A percentile compares a stretch with the other conserved stretches of the same genome.
Evolutionary conservation across 2,888 invertebrate species (phyloP).

Genomic region (Scotopteryx bipunctaria): DNA sequence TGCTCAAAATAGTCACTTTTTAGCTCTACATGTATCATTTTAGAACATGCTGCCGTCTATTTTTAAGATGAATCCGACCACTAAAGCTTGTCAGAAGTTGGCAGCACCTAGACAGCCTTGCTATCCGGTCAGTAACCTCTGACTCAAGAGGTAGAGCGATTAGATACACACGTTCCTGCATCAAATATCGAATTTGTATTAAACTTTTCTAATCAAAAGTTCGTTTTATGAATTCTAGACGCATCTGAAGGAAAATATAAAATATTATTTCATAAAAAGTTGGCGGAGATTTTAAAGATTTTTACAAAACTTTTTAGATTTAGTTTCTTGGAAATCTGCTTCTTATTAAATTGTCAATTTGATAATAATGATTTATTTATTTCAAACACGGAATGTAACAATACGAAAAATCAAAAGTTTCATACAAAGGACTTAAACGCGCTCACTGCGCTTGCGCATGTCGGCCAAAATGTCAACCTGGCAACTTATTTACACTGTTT

Average conservation of each 20-base stretch:
- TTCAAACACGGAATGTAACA: background rate
- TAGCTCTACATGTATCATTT: too few species aligned
- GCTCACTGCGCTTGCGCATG: constrained; percentile 42
- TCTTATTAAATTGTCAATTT: too few species aligned
- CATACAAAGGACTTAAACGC: constrained; percentile 62
- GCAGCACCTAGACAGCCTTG: constrained; percentile 36
- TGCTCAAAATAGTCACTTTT: too few species aligned
- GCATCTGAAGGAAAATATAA: constrained; percentile 14
- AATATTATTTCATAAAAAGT: too few species aligned
- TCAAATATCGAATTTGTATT: constrained; percentile 27
- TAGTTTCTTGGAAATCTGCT: too few species aligned
- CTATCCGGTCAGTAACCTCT: constrained; percentile 31
- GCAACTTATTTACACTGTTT: too few species aligned
- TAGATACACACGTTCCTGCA: constrained; percentile 35
- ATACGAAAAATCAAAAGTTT: background rate
- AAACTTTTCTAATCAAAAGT: constrained; percentile 35
- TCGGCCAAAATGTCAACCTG: constrained; percentile 17
- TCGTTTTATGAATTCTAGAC: constrained; percentile 11
- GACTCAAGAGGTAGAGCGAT: constrained; percentile 30
- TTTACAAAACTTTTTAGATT: too few species aligned
- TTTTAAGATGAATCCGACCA: too few species aligned
- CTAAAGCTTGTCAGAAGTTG: background rate
- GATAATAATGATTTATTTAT: too few species aligned
- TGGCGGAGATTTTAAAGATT: too few species aligned
- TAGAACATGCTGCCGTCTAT: too few species aligned